These are phyloP conservation scores for Perithous albicinctus DNA, from an alignment of 2,888 invertebrate genomes.

Conservation along the genomic window DNA sequence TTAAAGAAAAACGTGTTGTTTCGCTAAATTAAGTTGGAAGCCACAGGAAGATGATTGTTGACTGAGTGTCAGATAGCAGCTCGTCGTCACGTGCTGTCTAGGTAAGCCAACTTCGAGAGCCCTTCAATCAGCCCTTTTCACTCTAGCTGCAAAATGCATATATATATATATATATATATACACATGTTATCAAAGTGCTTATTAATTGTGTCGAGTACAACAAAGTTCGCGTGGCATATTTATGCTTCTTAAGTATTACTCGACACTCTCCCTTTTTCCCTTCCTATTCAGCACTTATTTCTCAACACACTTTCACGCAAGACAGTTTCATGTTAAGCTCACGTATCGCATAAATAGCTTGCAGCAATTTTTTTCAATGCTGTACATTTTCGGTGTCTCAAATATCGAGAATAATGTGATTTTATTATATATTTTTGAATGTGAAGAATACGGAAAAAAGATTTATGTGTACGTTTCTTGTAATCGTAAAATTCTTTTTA, in stretches of 20 bases:
- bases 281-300: background rate
- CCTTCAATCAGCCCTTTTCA: conserved; percentile 45
- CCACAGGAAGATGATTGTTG: conserved; percentile 47
- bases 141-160: background rate
- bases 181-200: background rate
- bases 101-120: conserved; percentile 47
- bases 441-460: background rate
- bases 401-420: background rate
- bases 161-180: background rate
- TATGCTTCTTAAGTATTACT: conserved; percentile 46
- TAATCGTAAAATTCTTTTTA: background rate
- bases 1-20: background rate
- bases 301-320: background rate
- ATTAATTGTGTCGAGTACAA: conserved; percentile 39
- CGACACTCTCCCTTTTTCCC: conserved; percentile 1
- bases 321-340: background rate
- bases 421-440: background rate
- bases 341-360: background rate
- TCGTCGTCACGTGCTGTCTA: conserved; percentile 60
- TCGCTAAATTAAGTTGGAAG: background rate
- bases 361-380: background rate
- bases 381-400: background rate
- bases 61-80: conserved; percentile 34
- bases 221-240: conserved; percentile 61
- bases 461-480: background rate